Evolutionary conservation across 2,888 invertebrate species (phyloP).

Genomic region (Lithophane semibrunnea): DNA sequence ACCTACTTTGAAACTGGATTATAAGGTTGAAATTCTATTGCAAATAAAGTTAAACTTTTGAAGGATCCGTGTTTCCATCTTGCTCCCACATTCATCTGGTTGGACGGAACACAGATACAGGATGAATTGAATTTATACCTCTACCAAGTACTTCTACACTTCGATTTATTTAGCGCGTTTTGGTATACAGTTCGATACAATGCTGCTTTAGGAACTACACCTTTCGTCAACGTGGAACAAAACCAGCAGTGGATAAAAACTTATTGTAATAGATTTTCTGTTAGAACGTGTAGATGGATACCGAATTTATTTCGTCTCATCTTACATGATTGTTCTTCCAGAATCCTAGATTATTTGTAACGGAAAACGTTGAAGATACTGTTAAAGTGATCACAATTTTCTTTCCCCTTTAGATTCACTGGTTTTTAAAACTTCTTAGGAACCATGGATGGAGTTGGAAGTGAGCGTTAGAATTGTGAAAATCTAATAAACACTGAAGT

Average conservation of each 20-base stretch:
- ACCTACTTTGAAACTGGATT: background rate
- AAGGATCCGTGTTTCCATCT: slow-evolving; percentile 84
- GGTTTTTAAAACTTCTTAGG: slow-evolving; percentile 7
- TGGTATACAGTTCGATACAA: slow-evolving; percentile 65
- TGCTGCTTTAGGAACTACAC: slow-evolving; percentile 35
- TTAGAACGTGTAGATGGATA: slow-evolving; percentile 25
- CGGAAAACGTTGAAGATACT: slow-evolving; percentile 31
- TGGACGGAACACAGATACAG: slow-evolving; percentile 86
- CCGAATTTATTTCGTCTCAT: slow-evolving; percentile 62
- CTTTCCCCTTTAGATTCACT: slow-evolving; percentile 2
- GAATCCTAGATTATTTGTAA: slow-evolving; percentile 62
- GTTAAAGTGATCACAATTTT: slow-evolving; percentile 23
- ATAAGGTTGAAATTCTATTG: slow-evolving; percentile 64
- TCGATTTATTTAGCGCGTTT: slow-evolving; percentile 74
- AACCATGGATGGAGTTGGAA: slow-evolving; percentile 1
- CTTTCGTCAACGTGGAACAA: background rate
- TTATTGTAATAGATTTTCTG: slow-evolving; percentile 3
- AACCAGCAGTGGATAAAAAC: slow-evolving; percentile 47
- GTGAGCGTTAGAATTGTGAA: slow-evolving; percentile 11
- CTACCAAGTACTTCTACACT: slow-evolving; percentile 72
- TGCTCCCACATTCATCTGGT: slow-evolving; percentile 85
- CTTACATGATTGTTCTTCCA: slow-evolving; percentile 63
- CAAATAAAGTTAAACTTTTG: slow-evolving; percentile 74
- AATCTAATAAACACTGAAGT: slow-evolving; percentile 31
- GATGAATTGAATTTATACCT: slow-evolving; percentile 87